Evolutionary conservation across 2,888 invertebrate genomes (phyloP).

Genomic region (Resseliella maxima): DNA sequence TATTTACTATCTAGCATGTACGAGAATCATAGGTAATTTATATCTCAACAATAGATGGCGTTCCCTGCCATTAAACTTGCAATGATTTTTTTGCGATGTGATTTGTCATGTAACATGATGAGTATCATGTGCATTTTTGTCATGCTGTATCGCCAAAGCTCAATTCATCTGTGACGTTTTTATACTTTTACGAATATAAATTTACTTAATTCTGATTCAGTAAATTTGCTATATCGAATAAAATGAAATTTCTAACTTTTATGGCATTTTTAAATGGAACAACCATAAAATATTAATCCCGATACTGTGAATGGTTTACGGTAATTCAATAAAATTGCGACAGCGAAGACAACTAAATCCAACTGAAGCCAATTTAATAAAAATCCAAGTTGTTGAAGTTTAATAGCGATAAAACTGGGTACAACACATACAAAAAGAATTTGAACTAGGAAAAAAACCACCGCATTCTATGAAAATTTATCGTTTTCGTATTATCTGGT

Average conservation of each 20-base stretch:
- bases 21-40: background rate
- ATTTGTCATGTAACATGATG: no score
- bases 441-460: no score
- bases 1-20: background rate
- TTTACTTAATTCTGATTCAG: no score
- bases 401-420: background rate
- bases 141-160: no score
- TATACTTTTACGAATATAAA: no score
- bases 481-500: background rate
- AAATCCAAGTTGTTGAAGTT: background rate
- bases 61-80: background rate
- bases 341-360: background rate
- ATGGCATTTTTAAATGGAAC: background rate
- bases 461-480: conserved; percentile 29
- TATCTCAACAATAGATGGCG: background rate
- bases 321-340: background rate
- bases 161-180: no score
- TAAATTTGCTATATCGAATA: no score
- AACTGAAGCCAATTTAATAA: background rate
- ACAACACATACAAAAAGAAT: no score
- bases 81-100: background rate
- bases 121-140: no score
- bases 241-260: no score
- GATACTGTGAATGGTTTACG: background rate
- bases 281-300: conserved; percentile 8